Evolutionary conservation across 37 sponge, comb jelly and placozoan species (phyloP).

Genomic region (Oopsacas minuta): DNA sequence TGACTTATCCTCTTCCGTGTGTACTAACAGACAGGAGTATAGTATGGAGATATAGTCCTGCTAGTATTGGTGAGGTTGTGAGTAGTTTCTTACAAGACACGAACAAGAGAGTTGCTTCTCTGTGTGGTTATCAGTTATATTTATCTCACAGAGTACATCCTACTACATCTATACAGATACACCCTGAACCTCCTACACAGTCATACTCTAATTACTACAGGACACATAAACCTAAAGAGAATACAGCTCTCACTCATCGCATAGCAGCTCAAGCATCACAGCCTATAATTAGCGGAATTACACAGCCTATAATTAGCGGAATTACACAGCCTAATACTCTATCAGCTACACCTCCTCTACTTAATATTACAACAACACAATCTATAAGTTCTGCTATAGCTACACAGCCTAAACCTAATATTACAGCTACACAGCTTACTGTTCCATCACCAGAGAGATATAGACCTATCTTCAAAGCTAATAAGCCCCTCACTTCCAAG

Average conservation of each 20-base stretch:
- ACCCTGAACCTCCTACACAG: no score
- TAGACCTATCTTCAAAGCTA: not conserved
- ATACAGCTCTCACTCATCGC: not conserved
- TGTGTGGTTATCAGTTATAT: not conserved
- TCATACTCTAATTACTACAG: no score
- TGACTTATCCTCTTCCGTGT: not conserved
- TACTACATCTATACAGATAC: not conserved
- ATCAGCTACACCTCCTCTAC: no score
- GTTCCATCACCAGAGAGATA: not conserved
- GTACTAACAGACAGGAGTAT: not conserved
- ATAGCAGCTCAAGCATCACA: no score
- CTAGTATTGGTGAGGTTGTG: not conserved
- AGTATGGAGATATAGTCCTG: not conserved
- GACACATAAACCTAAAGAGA: no score
- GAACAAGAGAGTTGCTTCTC: not conserved
- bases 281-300: no score
- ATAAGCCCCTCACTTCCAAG: not conserved
- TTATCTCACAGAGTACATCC: not conserved
- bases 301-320: no score
- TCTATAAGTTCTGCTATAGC: no score
- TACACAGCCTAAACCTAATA: no score
- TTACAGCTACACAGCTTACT: no score
- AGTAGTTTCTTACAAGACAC: not conserved
- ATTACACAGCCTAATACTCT: no score
- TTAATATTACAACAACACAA: no score